Evolutionary conservation across 2,888 invertebrate genomes (phyloP), one percentile per base, ranked within the genome.

Genomic region (Drosophila pseudotalamancana): DNA sequence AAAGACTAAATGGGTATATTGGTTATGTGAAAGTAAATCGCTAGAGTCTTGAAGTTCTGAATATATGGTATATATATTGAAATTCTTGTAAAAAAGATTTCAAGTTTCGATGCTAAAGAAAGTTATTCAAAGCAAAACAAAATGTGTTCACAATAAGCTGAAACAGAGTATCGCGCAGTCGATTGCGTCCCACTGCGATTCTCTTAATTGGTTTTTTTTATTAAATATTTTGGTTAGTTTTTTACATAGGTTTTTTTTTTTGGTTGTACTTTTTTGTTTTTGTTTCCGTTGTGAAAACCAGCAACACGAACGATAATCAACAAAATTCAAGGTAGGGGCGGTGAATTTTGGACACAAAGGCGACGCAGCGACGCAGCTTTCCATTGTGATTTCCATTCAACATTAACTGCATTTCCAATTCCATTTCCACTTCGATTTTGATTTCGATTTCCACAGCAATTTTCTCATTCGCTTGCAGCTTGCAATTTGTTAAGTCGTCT

Each of bases 401-500:
- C 19, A 11, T 16, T 18, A 1, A 5, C 34, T 16, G 14, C n/a
- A 6, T 16, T 18, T 43, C 2, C n/a, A 11, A 1, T 11, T n/a
- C 8, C 37, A n/a, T 21, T 40, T 39, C 40, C 18, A 23, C 27
- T 54, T 9, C 6, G 16, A 50, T 16, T 39, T 19, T 12, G 40
- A 31, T 46, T 37, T 27, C 56, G 19, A 45, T 45, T 51, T 23
- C 55, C 51, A 48, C 19, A 32, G 35, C 49, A 21, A 31, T 45
- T 46, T 29, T 39, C n/a, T n/a, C 39, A 34, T 34, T 46, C 42
- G 18, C 40, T 43, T 57, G 62, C 57, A 46, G 57, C 40, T 49
- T 74, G 51, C 72, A 74, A 68, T 69, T 66, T 75, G 77, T 75
- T 72, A 80, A 83, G 67, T 77, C 75, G 76, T 66, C 65, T 67